A percentile compares a stretch with the other conserved stretches of the same genome.
Conservation (phyloP, 2,113 vertebrate species). For the Mola mola region DNA sequence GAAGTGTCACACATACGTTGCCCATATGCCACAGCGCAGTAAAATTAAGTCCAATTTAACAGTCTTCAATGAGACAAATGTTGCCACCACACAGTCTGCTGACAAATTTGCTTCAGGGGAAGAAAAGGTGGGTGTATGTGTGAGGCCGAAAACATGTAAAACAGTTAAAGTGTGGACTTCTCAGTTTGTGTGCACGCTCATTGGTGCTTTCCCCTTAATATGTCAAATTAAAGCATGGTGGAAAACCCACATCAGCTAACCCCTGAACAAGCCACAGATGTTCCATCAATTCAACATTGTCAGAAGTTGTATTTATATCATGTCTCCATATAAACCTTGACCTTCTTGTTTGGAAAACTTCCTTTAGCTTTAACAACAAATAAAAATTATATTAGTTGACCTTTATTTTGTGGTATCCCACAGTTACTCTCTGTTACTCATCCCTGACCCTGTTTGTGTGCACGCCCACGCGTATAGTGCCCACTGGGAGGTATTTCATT, state of each 20-base stretch:
- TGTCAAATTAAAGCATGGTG: constrained; percentile 47
- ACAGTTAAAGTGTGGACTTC: constrained; percentile 6
- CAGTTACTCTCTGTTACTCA: constrained; percentile 56
- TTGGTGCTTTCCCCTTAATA: constrained; percentile 63
- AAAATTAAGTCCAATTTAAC: constrained; percentile 30
- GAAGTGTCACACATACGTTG: constrained; percentile 45
- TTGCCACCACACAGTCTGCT: constrained; percentile 22
- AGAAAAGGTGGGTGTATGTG: constrained; percentile 23
- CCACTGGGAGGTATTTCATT: constrained; percentile 58
- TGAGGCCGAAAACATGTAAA: constrained; percentile 16
- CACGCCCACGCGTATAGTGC: constrained; percentile 11
- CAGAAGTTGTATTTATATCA: constrained; percentile 36
- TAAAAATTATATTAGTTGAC: constrained; percentile 70
- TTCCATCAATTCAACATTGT: constrained; percentile 55
- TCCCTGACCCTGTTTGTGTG: constrained; percentile 19
- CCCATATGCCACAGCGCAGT: constrained; percentile 19
- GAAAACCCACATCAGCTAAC: constrained; percentile 55
- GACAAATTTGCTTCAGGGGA: constrained; percentile 37
- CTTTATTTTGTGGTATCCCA: constrained; percentile 54
- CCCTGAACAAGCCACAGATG: constrained; percentile 31
- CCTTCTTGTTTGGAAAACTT: constrained; percentile 64
- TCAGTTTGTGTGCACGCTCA: not conserved
- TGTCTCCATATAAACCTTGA: constrained; percentile 58
- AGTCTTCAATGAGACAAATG: constrained; percentile 22
- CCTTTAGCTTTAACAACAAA: constrained; percentile 64